A percentile compares a stretch with the other conserved stretches of the same genome.
phyloP scores from a whole-genome alignment of 2,797 vertebrate genomes.

The Melanotaenia pygmaea region DNA sequence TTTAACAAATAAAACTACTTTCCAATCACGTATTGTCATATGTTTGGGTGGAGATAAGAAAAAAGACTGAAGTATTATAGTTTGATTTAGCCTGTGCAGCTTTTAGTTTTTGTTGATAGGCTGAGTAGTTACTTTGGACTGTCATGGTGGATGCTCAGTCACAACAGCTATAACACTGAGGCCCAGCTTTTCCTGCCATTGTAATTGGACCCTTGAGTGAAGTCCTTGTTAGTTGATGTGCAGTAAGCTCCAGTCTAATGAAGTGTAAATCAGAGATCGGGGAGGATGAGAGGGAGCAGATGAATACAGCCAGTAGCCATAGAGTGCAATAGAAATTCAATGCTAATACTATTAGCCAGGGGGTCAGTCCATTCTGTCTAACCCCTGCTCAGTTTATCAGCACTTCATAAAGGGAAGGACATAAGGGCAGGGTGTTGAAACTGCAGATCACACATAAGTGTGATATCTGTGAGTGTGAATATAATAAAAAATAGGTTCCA shows the following conservation, averaged over 20 bases:
- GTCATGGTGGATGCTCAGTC: conserved; percentile 42
- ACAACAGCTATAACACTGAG: conserved; percentile 54
- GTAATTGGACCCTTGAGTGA: conserved; percentile 72
- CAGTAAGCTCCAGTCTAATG: conserved; percentile 75
- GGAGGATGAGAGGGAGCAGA: conserved; percentile 40
- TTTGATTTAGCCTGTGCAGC: background rate
- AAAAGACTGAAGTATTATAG: background rate
- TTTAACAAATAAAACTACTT: background rate
- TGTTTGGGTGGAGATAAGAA: background rate
- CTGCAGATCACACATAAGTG: conserved; percentile 38
- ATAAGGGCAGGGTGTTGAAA: conserved; percentile 48
- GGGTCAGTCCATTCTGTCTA: conserved; percentile 64
- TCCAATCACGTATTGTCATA: background rate
- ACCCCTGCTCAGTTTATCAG: conserved; percentile 64
- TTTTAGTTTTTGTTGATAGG: conserved; percentile 37
- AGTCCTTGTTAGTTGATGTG: conserved; percentile 70
- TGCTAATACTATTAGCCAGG: conserved; percentile 74
- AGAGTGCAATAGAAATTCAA: conserved; percentile 52
- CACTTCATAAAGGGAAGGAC: conserved; percentile 55
- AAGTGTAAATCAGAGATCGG: conserved; percentile 75
- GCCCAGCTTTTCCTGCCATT: conserved; percentile 49
- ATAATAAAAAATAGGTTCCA: conserved; percentile 27
- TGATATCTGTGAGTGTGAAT: conserved; percentile 11
- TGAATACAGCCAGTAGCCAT: conserved; percentile 48
- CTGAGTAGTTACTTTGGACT: conserved; percentile 37